Percentiles rank a stretch among this genome's conserved stretches.
Evolutionary conservation across 2,797 vertebrate species (phyloP).

Genomic region (Rhyacichthys aspro): DNA sequence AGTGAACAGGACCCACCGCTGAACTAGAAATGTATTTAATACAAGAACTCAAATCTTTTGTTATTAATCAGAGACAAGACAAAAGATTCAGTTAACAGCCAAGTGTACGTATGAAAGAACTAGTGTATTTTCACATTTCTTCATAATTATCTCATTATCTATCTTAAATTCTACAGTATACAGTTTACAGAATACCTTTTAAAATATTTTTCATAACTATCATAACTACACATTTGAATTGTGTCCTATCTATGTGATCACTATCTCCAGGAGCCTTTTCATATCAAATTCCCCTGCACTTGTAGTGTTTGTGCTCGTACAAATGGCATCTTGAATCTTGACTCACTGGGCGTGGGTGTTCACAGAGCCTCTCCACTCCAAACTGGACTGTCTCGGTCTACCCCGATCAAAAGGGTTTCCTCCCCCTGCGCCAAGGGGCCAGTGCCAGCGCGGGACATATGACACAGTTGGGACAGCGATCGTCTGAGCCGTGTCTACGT

Average conservation of each 20-base stretch:
- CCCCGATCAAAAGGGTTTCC: conserved; percentile 62
- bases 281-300: conserved; percentile 2
- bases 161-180: too few species aligned
- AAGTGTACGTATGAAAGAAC: not conserved
- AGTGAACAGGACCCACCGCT: conserved; percentile 38
- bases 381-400: conserved; percentile 58
- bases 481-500: conserved; percentile 70
- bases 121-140: too few species aligned
- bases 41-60: not conserved
- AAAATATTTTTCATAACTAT: too few species aligned
- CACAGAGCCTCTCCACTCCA: conserved; percentile 53
- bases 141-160: too few species aligned
- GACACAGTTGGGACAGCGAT: conserved; percentile 69
- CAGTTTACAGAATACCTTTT: too few species aligned
- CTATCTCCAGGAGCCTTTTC: not conserved
- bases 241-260: not conserved
- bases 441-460: conserved; percentile 65
- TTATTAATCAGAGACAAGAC: not conserved
- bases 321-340: conserved; percentile 8
- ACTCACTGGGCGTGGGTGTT: conserved; percentile 53
- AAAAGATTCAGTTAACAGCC: not conserved
- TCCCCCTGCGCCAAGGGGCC: conserved; percentile 52
- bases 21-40: conserved; percentile 1
- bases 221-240: too few species aligned
- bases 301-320: not conserved